A percentile compares a stretch with the other conserved stretches of the same genome.
phyloP scores from a whole-genome alignment of 2,888 invertebrate genomes.

The Cryptops parisi region DNA sequence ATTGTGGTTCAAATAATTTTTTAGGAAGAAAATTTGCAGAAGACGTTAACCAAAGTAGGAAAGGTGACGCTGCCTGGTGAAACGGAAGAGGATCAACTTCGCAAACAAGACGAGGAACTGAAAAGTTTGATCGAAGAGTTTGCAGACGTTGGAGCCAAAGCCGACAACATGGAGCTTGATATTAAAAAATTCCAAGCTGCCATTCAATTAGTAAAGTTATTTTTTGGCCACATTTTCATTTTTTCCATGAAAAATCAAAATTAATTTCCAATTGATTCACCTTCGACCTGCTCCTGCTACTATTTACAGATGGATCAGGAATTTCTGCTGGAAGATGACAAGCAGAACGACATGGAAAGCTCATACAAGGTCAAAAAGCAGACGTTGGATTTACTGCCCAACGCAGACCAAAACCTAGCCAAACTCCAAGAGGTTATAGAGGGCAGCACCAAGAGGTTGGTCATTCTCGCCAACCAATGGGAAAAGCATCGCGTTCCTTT shows the following conservation, averaged over 20 bases:
- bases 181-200: conserved; percentile 28
- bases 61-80: too few relatives aligned
- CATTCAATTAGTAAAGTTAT: conserved; percentile 24
- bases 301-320: conserved; percentile 26
- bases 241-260: too few relatives aligned
- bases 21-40: too few relatives aligned
- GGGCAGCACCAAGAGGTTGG: conserved; percentile 45
- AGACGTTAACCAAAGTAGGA: too few relatives aligned
- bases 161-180: conserved; percentile 28
- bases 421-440: conserved; percentile 36
- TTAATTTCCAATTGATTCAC: too few relatives aligned
- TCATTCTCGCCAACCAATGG: conserved; percentile 54
- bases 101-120: too few relatives aligned
- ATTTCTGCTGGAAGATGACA: conserved; percentile 32
- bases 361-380: conserved; percentile 30
- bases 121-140: too few relatives aligned
- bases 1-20: too few relatives aligned
- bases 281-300: background rate
- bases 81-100: too few relatives aligned
- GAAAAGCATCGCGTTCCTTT: conserved; percentile 52
- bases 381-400: conserved; percentile 47
- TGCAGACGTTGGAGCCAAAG: conserved; percentile 24
- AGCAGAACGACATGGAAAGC: conserved; percentile 20
- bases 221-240: too few relatives aligned
- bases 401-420: conserved; percentile 37